Conservation (phyloP, 2,888 invertebrate genomes). For the Hirudinaria manillensis region DNA sequence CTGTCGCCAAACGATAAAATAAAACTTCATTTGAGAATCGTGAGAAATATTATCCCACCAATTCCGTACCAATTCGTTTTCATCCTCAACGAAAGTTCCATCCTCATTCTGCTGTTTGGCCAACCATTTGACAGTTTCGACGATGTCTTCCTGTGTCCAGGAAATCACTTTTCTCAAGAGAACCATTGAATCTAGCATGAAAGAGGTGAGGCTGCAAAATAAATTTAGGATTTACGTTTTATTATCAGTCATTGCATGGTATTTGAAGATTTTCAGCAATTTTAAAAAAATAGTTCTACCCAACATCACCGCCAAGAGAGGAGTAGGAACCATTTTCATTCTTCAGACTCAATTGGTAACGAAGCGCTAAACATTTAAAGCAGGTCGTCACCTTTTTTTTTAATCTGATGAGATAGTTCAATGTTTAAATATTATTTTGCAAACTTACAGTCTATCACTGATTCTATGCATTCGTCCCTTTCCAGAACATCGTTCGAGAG, state of each 20-base stretch:
- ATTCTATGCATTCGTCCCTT: too few species aligned
- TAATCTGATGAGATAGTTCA: too few species aligned
- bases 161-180: not conserved
- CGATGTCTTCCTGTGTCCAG: not conserved
- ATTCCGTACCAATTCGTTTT: too few species aligned
- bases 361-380: not conserved
- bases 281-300: not conserved
- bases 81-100: constrained; percentile 1
- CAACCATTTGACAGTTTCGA: not conserved
- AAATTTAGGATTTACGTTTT: too few species aligned
- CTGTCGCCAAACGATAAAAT: too few species aligned
- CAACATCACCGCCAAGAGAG: not conserved
- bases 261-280: not conserved
- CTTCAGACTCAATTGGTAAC: not conserved
- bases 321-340: not conserved
- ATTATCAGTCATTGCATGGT: not conserved
- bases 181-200: not conserved
- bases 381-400: too few species aligned
- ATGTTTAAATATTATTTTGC: too few species aligned
- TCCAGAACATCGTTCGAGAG: too few species aligned
- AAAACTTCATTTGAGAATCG: too few species aligned
- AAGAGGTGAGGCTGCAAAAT: not conserved
- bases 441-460: too few species aligned
- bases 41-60: too few species aligned
- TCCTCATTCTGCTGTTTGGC: not conserved